phyloP scores from a whole-genome alignment of 2,888 invertebrate species.

The Charanyca ferruginea region DNA sequence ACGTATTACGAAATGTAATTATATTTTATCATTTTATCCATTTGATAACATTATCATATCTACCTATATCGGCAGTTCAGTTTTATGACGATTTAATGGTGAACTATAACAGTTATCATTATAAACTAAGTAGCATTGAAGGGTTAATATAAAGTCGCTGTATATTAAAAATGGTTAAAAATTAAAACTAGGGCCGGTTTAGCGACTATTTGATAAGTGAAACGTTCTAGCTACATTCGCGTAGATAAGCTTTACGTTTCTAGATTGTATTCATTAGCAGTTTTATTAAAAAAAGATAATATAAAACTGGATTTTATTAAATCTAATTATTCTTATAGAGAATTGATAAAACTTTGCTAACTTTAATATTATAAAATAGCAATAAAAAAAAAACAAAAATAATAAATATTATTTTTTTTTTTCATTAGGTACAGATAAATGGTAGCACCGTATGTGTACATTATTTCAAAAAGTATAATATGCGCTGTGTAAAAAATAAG shows the following conservation, averaged over 20 bases:
- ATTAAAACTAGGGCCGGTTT: constrained; percentile 29
- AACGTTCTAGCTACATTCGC: constrained; percentile 14
- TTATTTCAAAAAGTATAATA: too few relatives aligned
- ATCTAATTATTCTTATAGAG: too few relatives aligned
- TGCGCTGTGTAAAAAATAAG: too few relatives aligned
- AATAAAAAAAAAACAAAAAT: too few relatives aligned
- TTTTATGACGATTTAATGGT: constrained; percentile 59
- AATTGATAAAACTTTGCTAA: too few relatives aligned
- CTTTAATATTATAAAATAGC: too few relatives aligned
- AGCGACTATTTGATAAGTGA: constrained; percentile 20
- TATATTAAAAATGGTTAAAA: constrained; percentile 15
- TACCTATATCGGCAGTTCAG: constrained; percentile 27
- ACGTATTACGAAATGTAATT: constrained; percentile 46
- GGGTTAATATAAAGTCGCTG: constrained; percentile 19
- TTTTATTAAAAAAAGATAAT: too few relatives aligned
- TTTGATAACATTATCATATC: constrained; percentile 44
- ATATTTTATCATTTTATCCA: constrained; percentile 42
- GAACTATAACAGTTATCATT: constrained; percentile 37
- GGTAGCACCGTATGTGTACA: too few relatives aligned
- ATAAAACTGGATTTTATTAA: too few relatives aligned
- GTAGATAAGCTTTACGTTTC: constrained; percentile 8
- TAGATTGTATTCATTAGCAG: too few relatives aligned
- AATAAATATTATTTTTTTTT: too few relatives aligned
- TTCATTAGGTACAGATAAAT: too few relatives aligned
- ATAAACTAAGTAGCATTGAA: constrained; percentile 32